Evolutionary conservation across 1,140 invertebrate species (phyloP).

Genomic region (Stegodyphus mimosarum): DNA sequence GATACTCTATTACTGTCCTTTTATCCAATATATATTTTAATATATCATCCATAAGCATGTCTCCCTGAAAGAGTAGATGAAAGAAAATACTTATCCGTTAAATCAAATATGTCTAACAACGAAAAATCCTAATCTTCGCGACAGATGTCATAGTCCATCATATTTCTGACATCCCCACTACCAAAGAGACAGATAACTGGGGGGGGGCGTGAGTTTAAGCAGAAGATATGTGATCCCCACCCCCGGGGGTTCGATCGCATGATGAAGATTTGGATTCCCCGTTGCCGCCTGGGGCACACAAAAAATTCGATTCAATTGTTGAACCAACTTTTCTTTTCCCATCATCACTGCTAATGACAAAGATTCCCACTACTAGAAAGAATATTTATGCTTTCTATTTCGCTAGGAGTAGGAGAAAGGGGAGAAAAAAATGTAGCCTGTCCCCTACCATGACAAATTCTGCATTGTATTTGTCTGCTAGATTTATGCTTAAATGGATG

Average conservation of each 20-base stretch:
- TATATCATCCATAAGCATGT: too few relatives aligned
- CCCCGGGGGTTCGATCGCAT: not conserved
- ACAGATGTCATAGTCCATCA: conserved; percentile 11
- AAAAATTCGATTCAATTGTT: conserved; percentile 44
- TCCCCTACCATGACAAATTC: too few relatives aligned
- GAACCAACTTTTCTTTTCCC: conserved; percentile 19
- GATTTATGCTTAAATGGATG: too few relatives aligned
- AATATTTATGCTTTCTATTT: too few relatives aligned
- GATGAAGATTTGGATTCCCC: conserved; percentile 41
- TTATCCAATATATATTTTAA: too few relatives aligned
- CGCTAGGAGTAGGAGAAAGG: too few relatives aligned
- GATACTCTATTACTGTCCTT: too few relatives aligned
- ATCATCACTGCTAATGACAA: conserved; percentile 36
- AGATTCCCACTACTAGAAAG: not conserved
- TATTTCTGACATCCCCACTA: conserved; percentile 6
- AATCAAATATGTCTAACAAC: too few relatives aligned
- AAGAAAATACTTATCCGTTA: too few relatives aligned
- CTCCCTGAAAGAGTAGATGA: too few relatives aligned
- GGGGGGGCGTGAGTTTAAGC: conserved; percentile 30
- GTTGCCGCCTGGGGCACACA: not conserved
- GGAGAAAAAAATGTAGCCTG: too few relatives aligned
- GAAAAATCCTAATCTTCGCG: not conserved
- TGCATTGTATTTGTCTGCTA: too few relatives aligned
- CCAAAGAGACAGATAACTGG: not conserved
- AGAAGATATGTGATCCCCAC: conserved; percentile 41